These are phyloP conservation scores for Eupsilia transversa DNA, from an alignment of 2,888 invertebrate genomes.

Conservation along the genomic window DNA sequence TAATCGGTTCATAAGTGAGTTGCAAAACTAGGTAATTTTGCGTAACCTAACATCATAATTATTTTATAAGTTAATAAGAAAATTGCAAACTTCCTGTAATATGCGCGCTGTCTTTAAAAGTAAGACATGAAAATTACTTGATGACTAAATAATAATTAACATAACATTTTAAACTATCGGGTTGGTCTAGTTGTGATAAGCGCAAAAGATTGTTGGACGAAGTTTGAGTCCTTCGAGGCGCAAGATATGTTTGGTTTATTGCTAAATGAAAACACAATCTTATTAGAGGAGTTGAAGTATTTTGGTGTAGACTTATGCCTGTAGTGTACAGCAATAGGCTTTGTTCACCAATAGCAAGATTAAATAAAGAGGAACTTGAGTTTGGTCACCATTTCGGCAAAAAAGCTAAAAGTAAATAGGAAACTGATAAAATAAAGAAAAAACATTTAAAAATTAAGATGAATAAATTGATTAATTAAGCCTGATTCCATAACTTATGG, in stretches of 20 bases:
- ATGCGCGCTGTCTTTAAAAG: slow-evolving; percentile 35
- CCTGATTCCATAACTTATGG: not conserved
- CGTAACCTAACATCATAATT: slow-evolving; percentile 47
- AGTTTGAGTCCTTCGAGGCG: not conserved
- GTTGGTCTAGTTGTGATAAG: not conserved
- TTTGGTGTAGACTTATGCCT: not conserved
- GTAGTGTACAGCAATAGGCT: not conserved
- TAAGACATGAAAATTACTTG: slow-evolving; percentile 48
- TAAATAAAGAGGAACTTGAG: not conserved
- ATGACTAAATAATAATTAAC: slow-evolving; percentile 36
- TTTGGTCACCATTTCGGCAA: not conserved
- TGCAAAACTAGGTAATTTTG: slow-evolving; percentile 45
- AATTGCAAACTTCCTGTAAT: slow-evolving; percentile 56
- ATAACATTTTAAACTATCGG: slow-evolving; percentile 9
- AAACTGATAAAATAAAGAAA: not conserved
- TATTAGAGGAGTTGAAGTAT: not conserved
- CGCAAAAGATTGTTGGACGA: not conserved
- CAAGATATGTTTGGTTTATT: not conserved
- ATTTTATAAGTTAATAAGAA: slow-evolving; percentile 47
- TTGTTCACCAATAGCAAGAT: not conserved
- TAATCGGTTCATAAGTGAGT: slow-evolving; percentile 44
- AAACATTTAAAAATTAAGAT: not conserved
- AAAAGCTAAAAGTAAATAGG: not conserved
- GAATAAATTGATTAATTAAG: not conserved
- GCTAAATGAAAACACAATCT: too few relatives aligned